A percentile compares a stretch with the other conserved stretches of the same genome.
phyloP scores from a whole-genome alignment of 2,888 invertebrate genomes.

The Sepioteuthis lessoniana region DNA sequence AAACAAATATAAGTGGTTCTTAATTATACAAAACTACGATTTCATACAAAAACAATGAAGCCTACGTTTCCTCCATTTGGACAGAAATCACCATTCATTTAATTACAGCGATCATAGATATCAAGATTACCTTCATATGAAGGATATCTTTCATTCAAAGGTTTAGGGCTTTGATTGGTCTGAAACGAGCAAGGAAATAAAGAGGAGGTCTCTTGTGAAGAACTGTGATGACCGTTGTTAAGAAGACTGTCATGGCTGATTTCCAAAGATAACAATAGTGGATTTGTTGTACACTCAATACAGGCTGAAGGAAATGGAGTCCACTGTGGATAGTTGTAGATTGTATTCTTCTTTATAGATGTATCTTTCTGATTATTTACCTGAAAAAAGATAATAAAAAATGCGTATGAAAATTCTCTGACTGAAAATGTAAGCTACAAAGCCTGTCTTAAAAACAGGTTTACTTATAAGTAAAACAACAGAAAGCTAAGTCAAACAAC shows the following conservation, averaged over 20 bases:
- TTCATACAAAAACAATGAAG: no score
- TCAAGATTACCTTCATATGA: background rate
- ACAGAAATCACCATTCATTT: no score
- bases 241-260: background rate
- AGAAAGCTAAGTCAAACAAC: no score
- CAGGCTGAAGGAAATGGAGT: background rate
- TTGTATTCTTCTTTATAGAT: background rate
- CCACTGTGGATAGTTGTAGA: background rate
- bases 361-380: background rate
- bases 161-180: background rate
- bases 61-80: no score
- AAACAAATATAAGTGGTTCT: no score
- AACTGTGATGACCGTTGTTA: no score
- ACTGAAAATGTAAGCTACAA: background rate
- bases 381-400: background rate
- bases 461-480: no score
- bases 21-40: no score
- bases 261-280: background rate
- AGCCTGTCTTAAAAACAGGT: background rate
- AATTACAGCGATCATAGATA: background rate
- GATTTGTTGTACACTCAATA: slow-evolving; percentile 16
- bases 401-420: background rate
- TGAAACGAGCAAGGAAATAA: background rate
- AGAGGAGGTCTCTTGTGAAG: background rate
- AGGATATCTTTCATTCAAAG: background rate